Percentiles rank a stretch among this genome's conserved stretches.
Evolutionary conservation across 2,888 invertebrate species (phyloP).

Genomic region (Nudaria mundana): DNA sequence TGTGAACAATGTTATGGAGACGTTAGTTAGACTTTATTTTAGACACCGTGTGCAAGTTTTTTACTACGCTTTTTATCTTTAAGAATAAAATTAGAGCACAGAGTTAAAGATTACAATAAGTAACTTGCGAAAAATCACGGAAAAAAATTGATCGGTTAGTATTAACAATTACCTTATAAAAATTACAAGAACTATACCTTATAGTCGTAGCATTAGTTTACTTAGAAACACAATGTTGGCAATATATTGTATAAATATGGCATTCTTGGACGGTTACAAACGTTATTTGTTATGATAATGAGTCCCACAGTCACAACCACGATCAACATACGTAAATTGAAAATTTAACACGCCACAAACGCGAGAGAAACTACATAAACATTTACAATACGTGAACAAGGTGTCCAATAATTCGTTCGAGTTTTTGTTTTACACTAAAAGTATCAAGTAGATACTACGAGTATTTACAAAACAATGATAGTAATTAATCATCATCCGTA

Average conservation of each 20-base stretch:
- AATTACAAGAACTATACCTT: too few species aligned
- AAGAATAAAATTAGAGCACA: too few species aligned
- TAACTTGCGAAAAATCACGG: too few species aligned
- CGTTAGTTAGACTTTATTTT: too few species aligned
- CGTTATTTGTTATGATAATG: constrained; percentile 23
- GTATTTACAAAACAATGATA: constrained; percentile 46
- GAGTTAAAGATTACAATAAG: too few species aligned
- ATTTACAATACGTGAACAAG: constrained; percentile 33
- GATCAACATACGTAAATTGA: constrained; percentile 27
- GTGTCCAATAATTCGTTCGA: constrained; percentile 37
- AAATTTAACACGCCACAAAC: constrained; percentile 34
- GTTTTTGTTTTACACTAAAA: constrained; percentile 36
- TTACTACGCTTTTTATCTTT: too few species aligned
- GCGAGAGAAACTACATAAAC: constrained; percentile 31
- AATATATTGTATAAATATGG: constrained; percentile 1
- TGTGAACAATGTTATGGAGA: too few species aligned
- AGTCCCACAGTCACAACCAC: constrained; percentile 9
- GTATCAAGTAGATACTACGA: too few species aligned
- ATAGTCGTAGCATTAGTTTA: too few species aligned
- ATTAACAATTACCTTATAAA: too few species aligned
- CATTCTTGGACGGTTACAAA: constrained; percentile 12
- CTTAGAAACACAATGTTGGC: background rate
- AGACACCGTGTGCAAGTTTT: too few species aligned
- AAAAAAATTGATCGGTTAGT: too few species aligned
- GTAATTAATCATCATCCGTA: constrained; percentile 61